Base-by-base conservation (phyloP, 1,140 invertebrate genomes). In the Eubasilissa regina region DNA sequence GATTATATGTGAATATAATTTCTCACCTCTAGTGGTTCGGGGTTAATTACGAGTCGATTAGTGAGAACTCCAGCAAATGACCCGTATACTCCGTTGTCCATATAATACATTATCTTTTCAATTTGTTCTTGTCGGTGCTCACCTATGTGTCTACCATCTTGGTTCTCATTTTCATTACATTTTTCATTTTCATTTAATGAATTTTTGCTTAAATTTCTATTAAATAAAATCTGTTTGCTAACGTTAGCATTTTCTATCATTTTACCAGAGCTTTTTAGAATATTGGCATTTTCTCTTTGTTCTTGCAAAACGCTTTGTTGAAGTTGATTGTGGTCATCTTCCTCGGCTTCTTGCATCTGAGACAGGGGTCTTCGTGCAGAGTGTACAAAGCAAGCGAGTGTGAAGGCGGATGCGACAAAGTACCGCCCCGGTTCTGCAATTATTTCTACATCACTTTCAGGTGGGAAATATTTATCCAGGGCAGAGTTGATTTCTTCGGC, bases 71-170 rank as follows among this genome's bases (percentile, higher is more conserved):
- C 97, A 89, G 99, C 99, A 90, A 99, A 99, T 35, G 97, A 98
- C 17, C 98, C 98, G 89, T 99, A 99, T 43, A 99, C 95, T 0
- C 98, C 97, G 89, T 99, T 98, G 87, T 99, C 99, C 83, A 99
- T 94, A 89, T 97, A 98, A 88, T 98, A 98, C 97, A 99, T 99
- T 79, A 93, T 92, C n/a, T 21, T 55, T 10, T n/a, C 55, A 19
- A 10, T 43, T 4, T 21, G 21, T 11, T 62, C 13, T 21, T 12
- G 7, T 35, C 25, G 19, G 55, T 0, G 15, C 15, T 11, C 55
- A 15, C 3, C 25, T 35, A 35, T 6, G 6, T 6, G 6, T 35
- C 25, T 6, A 35, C 25, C 25, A 35, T 35, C 25, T 35, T 35
- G 25, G 6, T 35, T 35, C 1, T 35, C 25, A 35, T 35, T 1